Evolutionary conservation across 2,113 vertebrate species (phyloP).

Genomic region (Xyliphius kryptos): DNA sequence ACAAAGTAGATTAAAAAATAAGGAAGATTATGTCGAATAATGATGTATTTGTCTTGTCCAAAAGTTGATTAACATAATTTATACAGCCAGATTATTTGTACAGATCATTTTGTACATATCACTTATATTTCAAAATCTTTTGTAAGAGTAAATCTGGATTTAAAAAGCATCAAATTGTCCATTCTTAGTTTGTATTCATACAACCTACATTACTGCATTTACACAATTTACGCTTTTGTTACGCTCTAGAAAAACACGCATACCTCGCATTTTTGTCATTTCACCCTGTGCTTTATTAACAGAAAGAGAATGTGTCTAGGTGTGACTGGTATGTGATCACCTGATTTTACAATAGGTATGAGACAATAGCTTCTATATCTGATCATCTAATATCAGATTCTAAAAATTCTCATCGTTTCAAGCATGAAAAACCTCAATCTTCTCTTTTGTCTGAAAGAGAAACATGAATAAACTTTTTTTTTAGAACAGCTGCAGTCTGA

Average conservation of each 20-base stretch:
- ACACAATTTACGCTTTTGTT: not conserved
- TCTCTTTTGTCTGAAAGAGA: not conserved
- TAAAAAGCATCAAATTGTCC: not conserved
- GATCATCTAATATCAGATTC: not conserved
- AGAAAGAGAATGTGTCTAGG: constrained; percentile 19
- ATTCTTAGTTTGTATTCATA: not conserved
- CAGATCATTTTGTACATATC: no score
- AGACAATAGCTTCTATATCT: not conserved
- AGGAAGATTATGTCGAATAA: no score
- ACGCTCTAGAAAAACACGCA: not conserved
- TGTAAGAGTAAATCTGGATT: not conserved
- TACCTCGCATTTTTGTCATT: not conserved
- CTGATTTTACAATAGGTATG: constrained; percentile 3
- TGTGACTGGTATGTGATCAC: constrained; percentile 28
- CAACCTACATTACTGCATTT: not conserved
- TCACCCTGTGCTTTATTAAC: not conserved
- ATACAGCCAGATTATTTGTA: no score
- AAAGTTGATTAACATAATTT: no score
- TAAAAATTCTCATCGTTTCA: not conserved
- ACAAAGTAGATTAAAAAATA: no score
- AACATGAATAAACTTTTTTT: not conserved
- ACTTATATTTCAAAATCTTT: no score
- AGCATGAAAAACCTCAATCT: not conserved
- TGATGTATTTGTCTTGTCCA: no score
- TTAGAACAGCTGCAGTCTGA: constrained; percentile 2